Conservation (phyloP, 2,113 vertebrate species). For the Arizona elegans region DNA sequence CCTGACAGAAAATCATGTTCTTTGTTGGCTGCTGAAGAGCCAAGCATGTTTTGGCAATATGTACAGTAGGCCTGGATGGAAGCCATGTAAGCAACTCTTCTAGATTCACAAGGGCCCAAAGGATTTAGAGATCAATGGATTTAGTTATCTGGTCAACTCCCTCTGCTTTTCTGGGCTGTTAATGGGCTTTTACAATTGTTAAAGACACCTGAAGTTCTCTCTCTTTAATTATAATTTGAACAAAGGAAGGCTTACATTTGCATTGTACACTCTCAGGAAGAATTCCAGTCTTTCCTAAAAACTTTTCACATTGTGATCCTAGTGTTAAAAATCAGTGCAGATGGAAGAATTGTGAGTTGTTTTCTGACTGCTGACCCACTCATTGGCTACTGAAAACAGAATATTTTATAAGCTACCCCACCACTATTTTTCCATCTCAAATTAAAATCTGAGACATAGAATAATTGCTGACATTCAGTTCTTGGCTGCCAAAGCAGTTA, state of each 20-base stretch:
- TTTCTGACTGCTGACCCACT: neutral
- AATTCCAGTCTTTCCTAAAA: conserved; percentile 9
- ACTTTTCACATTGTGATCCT: neutral
- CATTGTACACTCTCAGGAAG: neutral
- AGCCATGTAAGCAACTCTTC: conserved; percentile 72
- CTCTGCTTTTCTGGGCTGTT: conserved; percentile 62
- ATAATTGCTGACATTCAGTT: neutral
- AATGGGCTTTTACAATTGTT: conserved; percentile 68
- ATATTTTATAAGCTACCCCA: neutral
- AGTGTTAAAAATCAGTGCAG: neutral
- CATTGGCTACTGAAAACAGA: neutral
- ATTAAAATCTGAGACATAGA: neutral
- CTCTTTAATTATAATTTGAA: conserved; percentile 30
- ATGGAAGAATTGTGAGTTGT: neutral
- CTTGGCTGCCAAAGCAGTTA: neutral
- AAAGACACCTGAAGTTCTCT: conserved; percentile 42
- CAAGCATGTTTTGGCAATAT: conserved; percentile 78
- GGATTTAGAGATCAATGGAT: conserved; percentile 66
- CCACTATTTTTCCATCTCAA: neutral
- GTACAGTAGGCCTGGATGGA: conserved; percentile 60
- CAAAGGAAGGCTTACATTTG: conserved; percentile 35
- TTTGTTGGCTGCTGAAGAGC: conserved; percentile 79
- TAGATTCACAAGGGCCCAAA: conserved; percentile 64
- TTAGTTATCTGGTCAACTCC: conserved; percentile 68
- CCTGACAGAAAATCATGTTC: conserved; percentile 79